These are phyloP conservation scores for Aradus depressus DNA, from an alignment of 2,888 invertebrate genomes.

Conservation along the genomic window DNA sequence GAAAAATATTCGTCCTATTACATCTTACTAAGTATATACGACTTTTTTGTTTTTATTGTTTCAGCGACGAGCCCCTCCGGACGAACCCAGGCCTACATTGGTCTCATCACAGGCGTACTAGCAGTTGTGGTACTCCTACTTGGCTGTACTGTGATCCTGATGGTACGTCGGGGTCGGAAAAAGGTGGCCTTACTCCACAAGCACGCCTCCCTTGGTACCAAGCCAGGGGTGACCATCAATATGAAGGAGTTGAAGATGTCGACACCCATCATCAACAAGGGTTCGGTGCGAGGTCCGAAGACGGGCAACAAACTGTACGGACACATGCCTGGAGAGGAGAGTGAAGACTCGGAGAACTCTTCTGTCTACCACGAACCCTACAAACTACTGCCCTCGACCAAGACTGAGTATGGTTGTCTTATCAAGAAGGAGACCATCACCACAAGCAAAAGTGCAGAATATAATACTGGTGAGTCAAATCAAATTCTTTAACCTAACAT, in stretches of 20 bases:
- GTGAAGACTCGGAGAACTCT: conserved; percentile 44
- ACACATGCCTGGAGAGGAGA: conserved; percentile 41
- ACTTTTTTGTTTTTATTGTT: conserved; percentile 10
- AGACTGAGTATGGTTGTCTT: conserved; percentile 41
- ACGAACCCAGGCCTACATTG: conserved; percentile 48
- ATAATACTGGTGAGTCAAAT: conserved; percentile 33
- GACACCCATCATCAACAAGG: conserved; percentile 47
- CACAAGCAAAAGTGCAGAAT: conserved; percentile 44
- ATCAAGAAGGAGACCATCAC: conserved; percentile 40
- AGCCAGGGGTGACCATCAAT: conserved; percentile 46
- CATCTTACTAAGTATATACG: too few species aligned
- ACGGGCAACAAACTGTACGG: conserved; percentile 36
- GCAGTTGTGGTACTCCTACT: conserved; percentile 54
- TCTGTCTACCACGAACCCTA: conserved; percentile 48
- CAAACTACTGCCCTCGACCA: conserved; percentile 40
- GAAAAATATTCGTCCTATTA: too few species aligned
- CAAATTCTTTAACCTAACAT: too few species aligned
- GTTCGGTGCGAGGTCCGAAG: conserved; percentile 37
- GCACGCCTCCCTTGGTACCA: conserved; percentile 38
- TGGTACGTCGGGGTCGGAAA: conserved; percentile 53
- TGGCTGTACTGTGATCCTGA: conserved; percentile 52
- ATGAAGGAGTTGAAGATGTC: conserved; percentile 48
- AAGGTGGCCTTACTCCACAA: conserved; percentile 52
- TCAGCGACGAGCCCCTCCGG: conserved; percentile 48
- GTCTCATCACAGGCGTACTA: conserved; percentile 54